These are phyloP conservation scores for Campodea augens DNA, from an alignment of 1,140 invertebrate genomes.

Conservation along the genomic window DNA sequence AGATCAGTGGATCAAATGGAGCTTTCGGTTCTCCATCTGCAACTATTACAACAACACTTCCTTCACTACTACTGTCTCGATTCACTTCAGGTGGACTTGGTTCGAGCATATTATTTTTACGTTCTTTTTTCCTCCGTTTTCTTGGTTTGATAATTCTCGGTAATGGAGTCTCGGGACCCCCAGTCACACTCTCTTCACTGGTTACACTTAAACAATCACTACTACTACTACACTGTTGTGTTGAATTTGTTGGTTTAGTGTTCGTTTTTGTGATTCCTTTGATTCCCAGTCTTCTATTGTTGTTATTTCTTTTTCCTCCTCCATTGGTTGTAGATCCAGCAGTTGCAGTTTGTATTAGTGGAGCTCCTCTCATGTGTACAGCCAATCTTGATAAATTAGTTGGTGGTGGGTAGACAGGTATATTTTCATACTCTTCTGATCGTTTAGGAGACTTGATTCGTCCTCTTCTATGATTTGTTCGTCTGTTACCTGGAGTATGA, in stretches of 20 bases:
- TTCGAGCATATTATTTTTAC: slow-evolving; percentile 37
- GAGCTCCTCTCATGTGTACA: slow-evolving; percentile 54
- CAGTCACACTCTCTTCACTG: slow-evolving; percentile 51
- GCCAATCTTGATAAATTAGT: slow-evolving; percentile 36
- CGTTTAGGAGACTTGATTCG: slow-evolving; percentile 22
- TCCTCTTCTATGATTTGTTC: too few relatives aligned
- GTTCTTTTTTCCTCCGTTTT: slow-evolving; percentile 71
- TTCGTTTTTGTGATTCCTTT: neutral
- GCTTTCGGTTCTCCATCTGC: too few relatives aligned
- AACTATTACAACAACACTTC: too few relatives aligned
- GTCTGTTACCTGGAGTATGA: too few relatives aligned
- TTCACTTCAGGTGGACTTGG: slow-evolving; percentile 1
- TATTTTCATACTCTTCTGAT: too few relatives aligned
- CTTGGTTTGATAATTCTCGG: slow-evolving; percentile 72
- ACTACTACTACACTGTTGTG: neutral
- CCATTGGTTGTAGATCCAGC: slow-evolving; percentile 3
- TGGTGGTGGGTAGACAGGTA: slow-evolving; percentile 6
- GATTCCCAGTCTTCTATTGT: neutral
- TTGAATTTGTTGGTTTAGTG: neutral
- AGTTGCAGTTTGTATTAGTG: slow-evolving; percentile 30
- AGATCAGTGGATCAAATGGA: too few relatives aligned
- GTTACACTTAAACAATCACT: slow-evolving; percentile 43
- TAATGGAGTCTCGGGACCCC: slow-evolving; percentile 52
- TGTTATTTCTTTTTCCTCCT: slow-evolving; percentile 2
- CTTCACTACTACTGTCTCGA: too few relatives aligned